phyloP scores from a whole-genome alignment of 2,888 invertebrate genomes.

The Coelinius sp. region DNA sequence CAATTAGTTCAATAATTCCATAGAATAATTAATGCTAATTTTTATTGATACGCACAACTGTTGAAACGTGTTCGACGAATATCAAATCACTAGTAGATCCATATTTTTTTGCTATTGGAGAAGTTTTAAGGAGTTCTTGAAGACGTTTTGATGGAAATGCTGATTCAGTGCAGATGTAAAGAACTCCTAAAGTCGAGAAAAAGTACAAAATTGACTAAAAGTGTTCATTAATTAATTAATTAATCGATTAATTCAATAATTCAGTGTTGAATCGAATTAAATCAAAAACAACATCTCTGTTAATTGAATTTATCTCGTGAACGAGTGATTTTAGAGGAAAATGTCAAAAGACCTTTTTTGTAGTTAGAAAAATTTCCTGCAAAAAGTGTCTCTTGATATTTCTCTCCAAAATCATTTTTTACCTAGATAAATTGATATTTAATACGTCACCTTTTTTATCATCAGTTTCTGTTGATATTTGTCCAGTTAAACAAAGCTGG shows the following conservation, averaged over 20 bases:
- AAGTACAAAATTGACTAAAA: neutral
- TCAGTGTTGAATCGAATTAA: neutral
- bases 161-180: constrained; percentile 86
- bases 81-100: constrained; percentile 74
- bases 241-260: too few species aligned
- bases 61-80: constrained; percentile 78
- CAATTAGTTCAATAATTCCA: too few species aligned
- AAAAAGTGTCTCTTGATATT: too few species aligned
- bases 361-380: too few species aligned
- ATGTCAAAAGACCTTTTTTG: too few species aligned
- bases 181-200: constrained; percentile 70
- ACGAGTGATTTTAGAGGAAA: too few species aligned
- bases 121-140: constrained; percentile 72
- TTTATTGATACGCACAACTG: constrained; percentile 52
- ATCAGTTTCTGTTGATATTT: constrained; percentile 75
- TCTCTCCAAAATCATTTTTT: too few species aligned
- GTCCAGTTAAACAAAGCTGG: constrained; percentile 79
- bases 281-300: too few species aligned
- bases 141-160: constrained; percentile 81
- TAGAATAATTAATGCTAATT: constrained; percentile 17
- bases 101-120: constrained; percentile 60
- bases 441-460: constrained; percentile 70
- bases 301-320: too few species aligned
- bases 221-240: too few species aligned
- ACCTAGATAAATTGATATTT: too few species aligned